Evolutionary conservation across 2,113 vertebrate genomes (phyloP).

Genomic region (Thunnus maccoyii): DNA sequence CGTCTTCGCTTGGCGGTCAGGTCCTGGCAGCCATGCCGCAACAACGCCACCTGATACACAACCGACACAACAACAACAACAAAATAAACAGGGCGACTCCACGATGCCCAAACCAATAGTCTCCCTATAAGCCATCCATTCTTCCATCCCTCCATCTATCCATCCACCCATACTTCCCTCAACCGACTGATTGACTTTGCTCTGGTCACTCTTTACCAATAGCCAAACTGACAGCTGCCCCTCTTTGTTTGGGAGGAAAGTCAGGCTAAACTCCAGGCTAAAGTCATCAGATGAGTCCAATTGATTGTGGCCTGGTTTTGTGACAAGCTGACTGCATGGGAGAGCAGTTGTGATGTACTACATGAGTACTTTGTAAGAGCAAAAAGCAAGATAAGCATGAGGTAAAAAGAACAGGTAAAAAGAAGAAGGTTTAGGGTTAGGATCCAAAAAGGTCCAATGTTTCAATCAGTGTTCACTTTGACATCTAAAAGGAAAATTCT

Average conservation of each 20-base stretch:
- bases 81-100: constrained; percentile 60
- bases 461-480: neutral
- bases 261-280: constrained; percentile 71
- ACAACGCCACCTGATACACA: constrained; percentile 84
- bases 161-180: constrained; percentile 48
- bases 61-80: constrained; percentile 52
- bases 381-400: no score
- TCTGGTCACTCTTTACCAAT: constrained; percentile 81
- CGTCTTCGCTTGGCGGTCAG: constrained; percentile 73
- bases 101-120: constrained; percentile 63
- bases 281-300: constrained; percentile 68
- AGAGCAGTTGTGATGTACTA: constrained; percentile 16
- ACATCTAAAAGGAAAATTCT: neutral
- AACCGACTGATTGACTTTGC: constrained; percentile 76
- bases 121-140: constrained; percentile 55
- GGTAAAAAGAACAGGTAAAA: neutral
- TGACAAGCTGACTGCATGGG: constrained; percentile 55
- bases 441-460: neutral
- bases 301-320: constrained; percentile 68
- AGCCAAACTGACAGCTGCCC: constrained; percentile 75
- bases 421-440: no score
- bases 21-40: constrained; percentile 81
- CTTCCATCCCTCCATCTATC: constrained; percentile 18
- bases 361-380: neutral
- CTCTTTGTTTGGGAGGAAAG: constrained; percentile 68